These are phyloP conservation scores for Temnopleurus reevesii DNA, from an alignment of 53 echinoderm and acorn worm genomes.

Conservation along the genomic window DNA sequence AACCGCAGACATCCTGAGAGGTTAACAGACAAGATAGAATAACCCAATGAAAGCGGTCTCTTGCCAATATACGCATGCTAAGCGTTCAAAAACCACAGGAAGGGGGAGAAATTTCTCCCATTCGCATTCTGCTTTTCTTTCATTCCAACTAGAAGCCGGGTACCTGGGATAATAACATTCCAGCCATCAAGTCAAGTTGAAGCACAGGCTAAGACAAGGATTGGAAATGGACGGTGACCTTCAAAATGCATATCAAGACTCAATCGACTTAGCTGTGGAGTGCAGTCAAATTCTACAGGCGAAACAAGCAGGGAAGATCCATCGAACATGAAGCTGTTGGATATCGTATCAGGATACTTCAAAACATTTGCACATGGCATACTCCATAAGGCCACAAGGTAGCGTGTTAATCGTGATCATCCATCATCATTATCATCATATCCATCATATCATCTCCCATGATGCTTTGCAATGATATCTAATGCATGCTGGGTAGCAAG, in stretches of 20 bases:
- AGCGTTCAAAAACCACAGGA: constrained; percentile 17
- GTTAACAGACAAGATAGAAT: constrained; percentile 26
- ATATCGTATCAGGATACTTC: not conserved
- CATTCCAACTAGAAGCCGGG: constrained; percentile 29
- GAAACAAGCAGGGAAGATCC: constrained; percentile 1
- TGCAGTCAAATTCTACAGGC: not conserved
- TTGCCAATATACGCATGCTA: not conserved
- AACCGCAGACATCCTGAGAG: constrained; percentile 29
- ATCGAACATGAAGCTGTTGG: not conserved
- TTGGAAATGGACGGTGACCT: not conserved
- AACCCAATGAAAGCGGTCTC: not conserved
- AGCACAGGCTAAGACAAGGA: not conserved
- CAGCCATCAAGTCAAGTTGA: constrained; percentile 16
- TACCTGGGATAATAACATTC: not conserved
- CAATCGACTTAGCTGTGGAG: not conserved
- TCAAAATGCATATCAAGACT: constrained; percentile 18
- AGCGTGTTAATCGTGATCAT: constrained; percentile 41
- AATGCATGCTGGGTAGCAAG: constrained; percentile 61
- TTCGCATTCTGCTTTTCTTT: constrained; percentile 5
- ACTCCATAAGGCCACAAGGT: constrained; percentile 26
- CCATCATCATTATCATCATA: constrained; percentile 42
- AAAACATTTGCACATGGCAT: not conserved
- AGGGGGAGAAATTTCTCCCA: not conserved
- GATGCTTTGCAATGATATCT: constrained; percentile 54
- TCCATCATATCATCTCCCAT: constrained; percentile 20